Conservation (phyloP, 2,888 invertebrate species). For the Diarsia rubi region DNA sequence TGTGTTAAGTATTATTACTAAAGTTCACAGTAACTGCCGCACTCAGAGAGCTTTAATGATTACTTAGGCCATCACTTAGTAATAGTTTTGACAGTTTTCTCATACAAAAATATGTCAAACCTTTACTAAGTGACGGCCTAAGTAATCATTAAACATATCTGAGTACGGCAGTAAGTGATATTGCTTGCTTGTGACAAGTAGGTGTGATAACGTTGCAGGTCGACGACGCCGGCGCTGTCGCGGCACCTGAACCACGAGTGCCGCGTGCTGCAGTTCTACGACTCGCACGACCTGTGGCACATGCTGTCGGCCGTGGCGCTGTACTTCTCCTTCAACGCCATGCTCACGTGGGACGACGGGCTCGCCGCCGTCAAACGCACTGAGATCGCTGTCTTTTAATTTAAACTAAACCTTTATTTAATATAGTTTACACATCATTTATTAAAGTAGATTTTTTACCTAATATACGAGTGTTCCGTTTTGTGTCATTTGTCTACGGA, state of each 20-base stretch:
- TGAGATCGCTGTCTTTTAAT: conserved; percentile 95
- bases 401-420: conserved; percentile 8
- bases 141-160: too few species aligned
- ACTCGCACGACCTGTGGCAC: conserved; percentile 97
- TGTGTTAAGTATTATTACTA: too few species aligned
- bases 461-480: too few species aligned
- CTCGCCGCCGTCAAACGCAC: conserved; percentile 93
- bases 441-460: background rate
- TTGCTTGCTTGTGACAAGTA: too few species aligned
- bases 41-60: too few species aligned
- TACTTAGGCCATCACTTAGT: too few species aligned
- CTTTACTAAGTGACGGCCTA: too few species aligned
- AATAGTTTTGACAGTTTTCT: too few species aligned
- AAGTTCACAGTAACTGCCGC: too few species aligned
- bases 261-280: conserved; percentile 92
- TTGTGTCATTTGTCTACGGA: too few species aligned
- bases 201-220: conserved; percentile 71
- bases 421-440: conserved; percentile 10
- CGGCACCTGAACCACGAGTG: conserved; percentile 89
- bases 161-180: too few species aligned
- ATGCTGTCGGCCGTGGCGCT: conserved; percentile 95
- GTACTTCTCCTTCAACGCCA: conserved; percentile 95
- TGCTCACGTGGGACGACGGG: conserved; percentile 96
- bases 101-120: too few species aligned
- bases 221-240: conserved; percentile 93